Base-by-base conservation (phyloP, 2,888 invertebrate species). In the Platycnemis pennipes region DNA sequence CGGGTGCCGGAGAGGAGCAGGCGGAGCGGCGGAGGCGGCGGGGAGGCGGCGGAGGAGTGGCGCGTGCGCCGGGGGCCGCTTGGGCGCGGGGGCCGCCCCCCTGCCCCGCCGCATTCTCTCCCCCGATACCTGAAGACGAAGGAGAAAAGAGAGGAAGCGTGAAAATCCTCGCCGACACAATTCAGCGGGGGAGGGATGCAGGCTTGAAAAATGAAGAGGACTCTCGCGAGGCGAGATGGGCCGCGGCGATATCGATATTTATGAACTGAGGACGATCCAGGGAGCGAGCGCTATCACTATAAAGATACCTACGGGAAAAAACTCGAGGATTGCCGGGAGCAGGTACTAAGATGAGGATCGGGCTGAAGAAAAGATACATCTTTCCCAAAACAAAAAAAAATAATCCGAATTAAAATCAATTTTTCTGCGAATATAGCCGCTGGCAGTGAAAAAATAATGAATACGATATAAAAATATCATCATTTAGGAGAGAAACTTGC, bases 31-130 rank as follows among this genome's bases (percentile, higher is more conserved):
- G 22, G 31, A n/a, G 53, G 44, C 44, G 44, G 87, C 22, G 45
- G 45, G 7, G 45, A n/a, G 26, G 63, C 26, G 63, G 63, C 16
- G 44, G 1, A 5, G 45, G 26, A 4, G 91, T 63, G 22, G 91
- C 26, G n/a, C 63, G 26, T 26, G 63, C 91, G 91, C 56, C 44
- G 13, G 63, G 44, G 63, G 56, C 44, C 91, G 91, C 91, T 91
- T 91, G 91, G 91, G 56, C 56, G 91, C 91, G 91, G 91, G 69
- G 91, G n/a, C 77, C 31, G 37, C 44, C n/a, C 91, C 91, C 63
- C 63, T 91, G 42, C 91, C 91, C 63, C 63, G n/a, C 22, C 63
- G 91, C 91, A 91, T 91, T 63, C 63, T 91, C 91, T 26, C 91
- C 63, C 63, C 63, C 63, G 91, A 63, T 56, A 91, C 91, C 91